A percentile compares a stretch with the other conserved stretches of the same genome.
Evolutionary conservation across 1,140 invertebrate species (phyloP).

Genomic region (Pogonomyrmex californicus): DNA sequence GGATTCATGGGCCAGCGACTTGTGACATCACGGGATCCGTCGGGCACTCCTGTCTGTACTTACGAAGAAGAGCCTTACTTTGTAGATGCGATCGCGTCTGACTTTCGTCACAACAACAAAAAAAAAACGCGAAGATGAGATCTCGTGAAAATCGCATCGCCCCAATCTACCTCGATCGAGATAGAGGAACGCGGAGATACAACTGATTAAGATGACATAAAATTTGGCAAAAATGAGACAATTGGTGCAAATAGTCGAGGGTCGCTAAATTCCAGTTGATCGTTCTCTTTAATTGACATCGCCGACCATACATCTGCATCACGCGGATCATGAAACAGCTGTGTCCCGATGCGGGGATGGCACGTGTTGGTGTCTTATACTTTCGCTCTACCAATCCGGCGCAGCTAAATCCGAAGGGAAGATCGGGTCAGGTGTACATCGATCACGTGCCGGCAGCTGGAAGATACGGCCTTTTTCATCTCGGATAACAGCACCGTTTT

Average conservation of each 20-base stretch:
- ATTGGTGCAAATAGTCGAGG: neutral
- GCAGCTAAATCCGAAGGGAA: constrained; percentile 68
- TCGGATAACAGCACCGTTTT: constrained; percentile 6
- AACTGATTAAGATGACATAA: neutral
- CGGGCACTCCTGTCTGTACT: constrained; percentile 46
- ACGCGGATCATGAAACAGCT: constrained; percentile 72
- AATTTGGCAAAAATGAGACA: too few relatives aligned
- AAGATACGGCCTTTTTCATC: constrained; percentile 50
- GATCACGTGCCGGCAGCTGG: constrained; percentile 70
- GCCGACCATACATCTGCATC: constrained; percentile 65
- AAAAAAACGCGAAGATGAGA: neutral
- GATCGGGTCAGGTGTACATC: constrained; percentile 72
- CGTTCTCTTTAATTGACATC: neutral
- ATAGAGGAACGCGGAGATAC: neutral
- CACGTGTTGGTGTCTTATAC: constrained; percentile 71
- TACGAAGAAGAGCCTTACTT: constrained; percentile 12
- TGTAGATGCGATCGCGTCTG: neutral
- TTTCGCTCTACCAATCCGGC: constrained; percentile 70
- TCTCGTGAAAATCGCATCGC: neutral
- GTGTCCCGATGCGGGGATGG: constrained; percentile 63
- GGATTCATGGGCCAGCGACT: constrained; percentile 82
- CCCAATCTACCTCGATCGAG: neutral
- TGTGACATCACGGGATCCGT: constrained; percentile 72
- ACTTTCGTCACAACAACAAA: neutral
- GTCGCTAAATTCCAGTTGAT: neutral